phyloP scores from a whole-genome alignment of 2,888 invertebrate genomes.

The Malthinus flaveolus region DNA sequence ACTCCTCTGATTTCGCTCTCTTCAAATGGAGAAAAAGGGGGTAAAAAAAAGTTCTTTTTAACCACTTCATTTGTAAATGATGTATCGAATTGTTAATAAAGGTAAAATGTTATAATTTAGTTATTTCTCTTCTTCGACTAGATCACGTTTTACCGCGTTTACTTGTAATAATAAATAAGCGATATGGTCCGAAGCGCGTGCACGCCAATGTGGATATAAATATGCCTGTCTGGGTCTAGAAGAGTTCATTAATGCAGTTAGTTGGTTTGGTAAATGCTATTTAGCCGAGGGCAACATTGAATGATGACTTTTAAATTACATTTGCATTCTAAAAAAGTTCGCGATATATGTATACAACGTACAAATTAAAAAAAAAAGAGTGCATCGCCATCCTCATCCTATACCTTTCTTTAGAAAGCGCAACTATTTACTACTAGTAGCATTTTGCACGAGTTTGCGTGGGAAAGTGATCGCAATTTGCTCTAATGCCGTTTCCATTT shows the following conservation, averaged over 20 bases:
- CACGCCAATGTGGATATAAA: conserved; percentile 54
- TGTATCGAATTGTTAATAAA: conserved; percentile 21
- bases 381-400: too few species aligned
- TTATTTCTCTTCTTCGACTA: conserved; percentile 51
- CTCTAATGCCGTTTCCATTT: too few species aligned
- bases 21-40: background rate
- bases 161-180: conserved; percentile 55
- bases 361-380: background rate
- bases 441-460: too few species aligned
- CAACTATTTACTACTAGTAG: too few species aligned
- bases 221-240: conserved; percentile 53
- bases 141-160: conserved; percentile 52
- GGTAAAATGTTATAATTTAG: conserved; percentile 47
- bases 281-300: conserved; percentile 50
- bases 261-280: conserved; percentile 53
- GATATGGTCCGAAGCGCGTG: conserved; percentile 55
- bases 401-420: too few species aligned
- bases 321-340: conserved; percentile 46
- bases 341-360: conserved; percentile 12
- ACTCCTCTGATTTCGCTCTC: background rate
- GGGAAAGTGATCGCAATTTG: too few species aligned
- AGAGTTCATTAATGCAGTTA: conserved; percentile 56
- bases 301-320: conserved; percentile 55
- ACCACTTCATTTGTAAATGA: conserved; percentile 1
- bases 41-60: background rate